phyloP scores from a whole-genome alignment of 2,888 invertebrate species.

The Coenonympha glycerion region DNA sequence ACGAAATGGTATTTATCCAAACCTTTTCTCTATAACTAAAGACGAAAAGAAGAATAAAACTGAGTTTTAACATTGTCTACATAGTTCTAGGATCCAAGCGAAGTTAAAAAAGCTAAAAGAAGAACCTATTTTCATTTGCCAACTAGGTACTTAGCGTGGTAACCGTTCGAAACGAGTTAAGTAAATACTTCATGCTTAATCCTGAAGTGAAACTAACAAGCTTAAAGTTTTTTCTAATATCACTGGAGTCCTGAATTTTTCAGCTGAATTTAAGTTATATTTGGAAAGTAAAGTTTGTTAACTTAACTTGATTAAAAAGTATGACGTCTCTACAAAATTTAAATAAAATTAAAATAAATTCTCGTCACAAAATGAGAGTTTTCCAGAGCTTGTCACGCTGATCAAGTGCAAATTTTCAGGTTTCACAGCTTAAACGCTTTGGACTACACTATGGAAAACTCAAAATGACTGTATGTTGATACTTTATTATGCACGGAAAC shows the following conservation, averaged over 20 bases:
- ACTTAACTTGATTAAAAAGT: background rate
- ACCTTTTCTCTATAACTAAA: no score
- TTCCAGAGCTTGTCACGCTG: no score
- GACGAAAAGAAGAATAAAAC: no score
- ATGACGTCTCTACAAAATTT: no score
- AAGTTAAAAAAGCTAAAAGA: background rate
- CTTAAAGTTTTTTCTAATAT: conserved; percentile 2
- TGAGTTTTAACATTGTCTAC: background rate
- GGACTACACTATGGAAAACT: no score
- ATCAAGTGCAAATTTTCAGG: no score
- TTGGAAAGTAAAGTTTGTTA: background rate
- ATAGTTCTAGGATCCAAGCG: background rate
- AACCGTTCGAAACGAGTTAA: conserved; percentile 4
- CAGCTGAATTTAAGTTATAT: background rate
- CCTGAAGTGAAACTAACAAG: conserved; percentile 2
- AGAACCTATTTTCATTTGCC: background rate
- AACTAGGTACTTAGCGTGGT: conserved; percentile 3
- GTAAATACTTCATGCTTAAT: conserved; percentile 8
- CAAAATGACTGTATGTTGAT: no score
- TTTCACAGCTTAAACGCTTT: no score
- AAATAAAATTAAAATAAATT: no score
- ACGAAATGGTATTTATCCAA: no score
- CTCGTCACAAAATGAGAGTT: no score
- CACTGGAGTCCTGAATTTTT: conserved; percentile 1
- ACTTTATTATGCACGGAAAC: no score